Base-by-base conservation (phyloP, 2,113 vertebrate genomes). In the Pygoscelis adeliae region DNA sequence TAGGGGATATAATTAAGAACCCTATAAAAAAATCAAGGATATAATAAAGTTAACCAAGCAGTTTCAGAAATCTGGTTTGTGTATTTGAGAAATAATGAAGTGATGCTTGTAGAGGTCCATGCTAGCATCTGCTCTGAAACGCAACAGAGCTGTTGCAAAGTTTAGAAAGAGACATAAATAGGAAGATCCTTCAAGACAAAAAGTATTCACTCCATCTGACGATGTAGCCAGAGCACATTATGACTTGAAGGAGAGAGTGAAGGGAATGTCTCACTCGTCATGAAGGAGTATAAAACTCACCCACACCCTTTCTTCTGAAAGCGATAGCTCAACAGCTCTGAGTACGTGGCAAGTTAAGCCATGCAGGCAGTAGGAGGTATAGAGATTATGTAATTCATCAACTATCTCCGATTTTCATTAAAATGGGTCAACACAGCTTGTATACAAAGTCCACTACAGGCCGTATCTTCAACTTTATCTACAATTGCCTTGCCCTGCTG, bases 81-180 rank as follows among this genome's bases (percentile, higher is more conserved):
- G 87, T 95, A 96, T 97, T 29, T 89, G 92, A 94, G 70, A 88
- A 96, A 91, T 97, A 98, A 97, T 96, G 91, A 97, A 97, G 90
- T 94, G 86, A 84, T 97, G 90, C 86, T 96, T 89, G 76, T 67
- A 90, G 78, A 96, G 59, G 80, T 97, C 83, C 84, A 71, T 90
- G 86, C 80, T 96, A 89, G 93, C 73, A 82, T 94, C 89, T 93
- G 87, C 86, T 96, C 95, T 83, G 94, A 96, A 97, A 91, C 91
- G 80, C 76, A 94, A 87, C 50, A 95, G 55, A 93, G 34, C 67
- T 83, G 95, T 96, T 95, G 73, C 66, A 95, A 94, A 96, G 59
- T 84, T 91, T 93, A 95, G 96, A 97, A 95, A 95, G 86, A 58
- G 32, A 77, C 47, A 66, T 92, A 93, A 89, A 92, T 56, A 97